These are phyloP conservation scores for Semotilus atromaculatus DNA, from an alignment of 2,797 vertebrate species.

Conservation along the genomic window DNA sequence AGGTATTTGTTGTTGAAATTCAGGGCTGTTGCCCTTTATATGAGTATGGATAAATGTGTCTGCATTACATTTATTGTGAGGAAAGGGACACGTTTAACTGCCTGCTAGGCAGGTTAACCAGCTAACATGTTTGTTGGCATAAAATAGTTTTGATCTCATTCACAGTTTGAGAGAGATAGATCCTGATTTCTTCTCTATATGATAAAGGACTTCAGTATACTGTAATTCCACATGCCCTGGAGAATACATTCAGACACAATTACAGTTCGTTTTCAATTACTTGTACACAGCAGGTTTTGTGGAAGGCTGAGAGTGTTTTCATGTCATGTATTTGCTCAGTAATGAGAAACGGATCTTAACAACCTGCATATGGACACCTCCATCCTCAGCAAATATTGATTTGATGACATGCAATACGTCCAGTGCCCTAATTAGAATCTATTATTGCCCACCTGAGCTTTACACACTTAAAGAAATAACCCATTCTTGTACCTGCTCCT, in stretches of 20 bases:
- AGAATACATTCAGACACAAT: slow-evolving; percentile 59
- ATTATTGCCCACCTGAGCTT: slow-evolving; percentile 18
- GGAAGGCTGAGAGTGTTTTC: slow-evolving; percentile 50
- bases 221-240: slow-evolving; percentile 52
- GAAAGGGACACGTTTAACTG: not conserved
- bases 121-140: not conserved
- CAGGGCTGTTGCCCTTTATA: not conserved
- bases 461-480: not conserved
- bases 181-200: not conserved
- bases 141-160: slow-evolving; percentile 17
- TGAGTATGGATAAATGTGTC: not conserved
- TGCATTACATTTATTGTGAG: not conserved
- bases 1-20: slow-evolving; percentile 33
- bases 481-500: not conserved
- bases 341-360: slow-evolving; percentile 67
- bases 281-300: slow-evolving; percentile 47
- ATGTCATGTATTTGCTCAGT: slow-evolving; percentile 62
- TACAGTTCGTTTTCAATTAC: slow-evolving; percentile 62
- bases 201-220: slow-evolving; percentile 1
- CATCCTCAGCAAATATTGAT: slow-evolving; percentile 23
- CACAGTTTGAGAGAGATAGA: slow-evolving; percentile 32
- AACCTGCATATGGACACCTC: slow-evolving; percentile 2
- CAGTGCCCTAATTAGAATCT: slow-evolving; percentile 21
- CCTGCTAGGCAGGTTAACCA: slow-evolving; percentile 20
- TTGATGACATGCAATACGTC: slow-evolving; percentile 16